Evolutionary conservation across 2,888 invertebrate genomes (phyloP), one percentile per base, ranked within the genome.

Genomic region (Cryptops parisi): DNA sequence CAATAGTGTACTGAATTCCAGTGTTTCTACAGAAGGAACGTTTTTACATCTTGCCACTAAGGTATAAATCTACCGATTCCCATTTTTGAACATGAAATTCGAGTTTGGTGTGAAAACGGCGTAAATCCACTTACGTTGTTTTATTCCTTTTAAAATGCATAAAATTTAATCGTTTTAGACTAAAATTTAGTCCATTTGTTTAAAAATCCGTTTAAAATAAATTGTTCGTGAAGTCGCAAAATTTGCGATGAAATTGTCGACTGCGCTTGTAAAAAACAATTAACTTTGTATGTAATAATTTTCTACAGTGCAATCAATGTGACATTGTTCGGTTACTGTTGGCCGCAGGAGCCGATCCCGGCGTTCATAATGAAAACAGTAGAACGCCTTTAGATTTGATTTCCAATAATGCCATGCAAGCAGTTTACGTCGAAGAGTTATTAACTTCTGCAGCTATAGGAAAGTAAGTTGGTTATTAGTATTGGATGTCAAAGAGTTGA

Each of bases 361-460:
- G 75, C 17, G 65, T 77, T 39, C 73, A 74, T 59, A 76, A 78
- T 64, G 64, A 64, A 25, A 69, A 73, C 45, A 76, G 76, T 2
- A 70, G 72, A 57, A 76, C 76, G 55, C 71, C 78, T 0, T 70
- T 76, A 54, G 75, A 78, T 58, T 64, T 76, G 39, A 72, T 74
- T 21, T 51, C 59, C 3, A 64, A 68, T 1, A 70, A 75, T 43
- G 66, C 68, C 46, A 74, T 78, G 59, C 68, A 70, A 43, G 70
- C 72, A 48, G 75, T 77, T 45, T 79, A 74, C 62, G 72, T 75
- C 15, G 77, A 78, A 58, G 77, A 78, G 62, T 66, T 78, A 25
- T 66, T 79, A 19, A 72, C 76, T 61, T 75, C 77, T 19, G 74
- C 76, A 53, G 78, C 78, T 23, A 74, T 74, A 60, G 76, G 76